Conservation (phyloP, 2,797 vertebrate genomes). For the Xiphorhynchus erythropygius region DNA sequence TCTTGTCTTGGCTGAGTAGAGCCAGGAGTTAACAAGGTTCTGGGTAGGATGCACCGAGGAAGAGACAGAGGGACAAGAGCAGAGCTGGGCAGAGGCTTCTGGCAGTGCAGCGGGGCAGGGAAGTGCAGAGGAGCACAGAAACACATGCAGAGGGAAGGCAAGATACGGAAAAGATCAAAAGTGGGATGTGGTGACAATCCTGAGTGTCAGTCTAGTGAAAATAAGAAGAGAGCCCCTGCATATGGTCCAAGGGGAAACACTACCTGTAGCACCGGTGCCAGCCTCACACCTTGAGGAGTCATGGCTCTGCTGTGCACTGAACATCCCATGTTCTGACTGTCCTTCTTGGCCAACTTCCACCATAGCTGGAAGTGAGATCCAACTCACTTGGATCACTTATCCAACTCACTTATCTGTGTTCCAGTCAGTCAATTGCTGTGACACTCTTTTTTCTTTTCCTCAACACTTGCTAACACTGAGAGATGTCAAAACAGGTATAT, state of each 20-base stretch:
- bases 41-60: rapidly evolving
- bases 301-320: neutral
- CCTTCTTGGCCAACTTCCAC: neutral
- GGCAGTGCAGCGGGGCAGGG: neutral
- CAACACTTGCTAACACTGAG: neutral
- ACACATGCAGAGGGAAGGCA: neutral
- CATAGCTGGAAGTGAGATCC: neutral
- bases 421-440: neutral
- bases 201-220: rapidly evolving
- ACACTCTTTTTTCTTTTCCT: neutral
- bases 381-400: too few relatives aligned
- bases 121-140: neutral
- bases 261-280: neutral
- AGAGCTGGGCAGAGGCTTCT: neutral
- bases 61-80: neutral
- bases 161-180: neutral
- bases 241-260: rapidly evolving
- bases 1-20: neutral
- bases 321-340: neutral
- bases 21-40: neutral
- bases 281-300: rapidly evolving
- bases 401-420: rapidly evolving
- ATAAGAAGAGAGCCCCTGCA: neutral
- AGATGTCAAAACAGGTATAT: neutral
- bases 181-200: neutral